Evolutionary conservation across 1,140 invertebrate species (phyloP), one percentile per base, ranked within the genome.

Genomic region (Drosophila quadrilineata): DNA sequence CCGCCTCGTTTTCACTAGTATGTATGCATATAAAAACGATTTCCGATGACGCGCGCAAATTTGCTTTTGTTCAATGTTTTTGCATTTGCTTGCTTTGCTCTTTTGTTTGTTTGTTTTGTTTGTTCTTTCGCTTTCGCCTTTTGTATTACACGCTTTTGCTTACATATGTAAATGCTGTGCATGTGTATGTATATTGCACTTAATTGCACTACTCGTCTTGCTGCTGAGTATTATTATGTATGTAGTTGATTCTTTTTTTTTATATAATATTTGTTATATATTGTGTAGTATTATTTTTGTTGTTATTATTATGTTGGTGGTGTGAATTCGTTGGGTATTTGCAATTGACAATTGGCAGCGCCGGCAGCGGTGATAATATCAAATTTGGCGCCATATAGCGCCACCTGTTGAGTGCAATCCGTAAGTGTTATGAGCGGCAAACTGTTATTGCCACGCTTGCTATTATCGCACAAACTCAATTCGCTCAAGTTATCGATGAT

Each of bases 401-500:
- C 68, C 68, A 75, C 73, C 80, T 85, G 79, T 65, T 88, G 86
- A 40, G 79, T 82, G 21, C 52, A 88, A 22, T 89, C 87, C 19
- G 79, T 86, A 19, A 89, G 49, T n/a, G 80, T 88, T 8, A 89
- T 89, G 46, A 70, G 72, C 24, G 87, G 87, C 43, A 88, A 53
- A 33, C 38, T 40, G 10, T 35, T 38, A 29, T 59, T 38, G 14
- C 29, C 26, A 26, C 36, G n/a, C 2, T 8, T 22, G 1, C 12
- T 36, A 21, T 8, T 60, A 50, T 69, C 64, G 38, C 63, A 48
- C 45, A 88, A 54, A 21, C 75, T 74, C 29, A 89, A 63, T 22
- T 88, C 63, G 38, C 68, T 79, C 22, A 89, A 58, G 45, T 89
- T 88, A 62, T 89, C 87, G 41, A 89, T 89, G 17, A 89, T 72